Conservation (phyloP, 1,140 invertebrate genomes). For the Amyelois transitella region DNA sequence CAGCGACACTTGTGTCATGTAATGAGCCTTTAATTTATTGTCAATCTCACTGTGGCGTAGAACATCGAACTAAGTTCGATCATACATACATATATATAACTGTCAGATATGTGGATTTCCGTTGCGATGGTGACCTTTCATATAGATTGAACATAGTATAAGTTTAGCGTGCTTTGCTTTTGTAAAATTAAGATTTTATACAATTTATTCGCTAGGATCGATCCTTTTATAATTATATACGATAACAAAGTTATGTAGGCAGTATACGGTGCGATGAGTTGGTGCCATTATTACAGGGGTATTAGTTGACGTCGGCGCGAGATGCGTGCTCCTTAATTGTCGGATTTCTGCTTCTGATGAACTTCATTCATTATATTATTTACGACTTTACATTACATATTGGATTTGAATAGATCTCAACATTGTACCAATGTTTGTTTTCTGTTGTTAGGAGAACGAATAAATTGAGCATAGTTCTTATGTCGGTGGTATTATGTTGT, state of each 20-base stretch:
- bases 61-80: conserved; percentile 67
- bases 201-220: conserved; percentile 66
- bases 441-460: not conserved
- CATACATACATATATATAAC: conserved; percentile 35
- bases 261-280: conserved; percentile 74
- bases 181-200: conserved; percentile 71
- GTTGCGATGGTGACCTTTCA: conserved; percentile 58
- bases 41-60: conserved; percentile 46
- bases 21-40: conserved; percentile 69
- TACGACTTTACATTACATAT: not conserved
- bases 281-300: conserved; percentile 74
- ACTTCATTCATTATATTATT: not conserved
- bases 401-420: not conserved
- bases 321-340: conserved; percentile 25
- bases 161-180: conserved; percentile 73
- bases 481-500: not conserved
- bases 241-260: conserved; percentile 72
- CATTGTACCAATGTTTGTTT: not conserved
- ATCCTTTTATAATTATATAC: conserved; percentile 69
- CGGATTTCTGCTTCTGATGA: conserved; percentile 1
- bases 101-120: conserved; percentile 51
- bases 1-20: conserved; percentile 36
- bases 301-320: conserved; percentile 50
- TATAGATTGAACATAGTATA: conserved; percentile 67
- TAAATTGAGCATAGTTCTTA: not conserved